Evolutionary conservation across 1,140 invertebrate species (phyloP).

Genomic region (Meloidogyne chitwoodi): DNA sequence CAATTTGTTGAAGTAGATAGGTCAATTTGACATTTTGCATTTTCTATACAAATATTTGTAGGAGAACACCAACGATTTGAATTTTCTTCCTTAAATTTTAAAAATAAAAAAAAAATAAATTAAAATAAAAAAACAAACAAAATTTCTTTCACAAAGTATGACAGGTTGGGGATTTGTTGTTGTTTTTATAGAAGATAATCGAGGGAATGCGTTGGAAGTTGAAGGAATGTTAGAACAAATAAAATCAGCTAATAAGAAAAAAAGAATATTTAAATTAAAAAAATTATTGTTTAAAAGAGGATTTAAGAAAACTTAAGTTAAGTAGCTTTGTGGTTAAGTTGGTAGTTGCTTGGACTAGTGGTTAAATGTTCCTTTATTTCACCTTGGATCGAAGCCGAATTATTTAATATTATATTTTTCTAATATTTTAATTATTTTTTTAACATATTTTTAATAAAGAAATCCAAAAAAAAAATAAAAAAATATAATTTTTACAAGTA

Average conservation of each 20-base stretch:
- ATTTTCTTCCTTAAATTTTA: constrained; percentile 2
- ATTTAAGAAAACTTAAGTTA: too few relatives aligned
- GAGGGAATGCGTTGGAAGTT: not conserved
- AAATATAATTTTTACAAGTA: not conserved
- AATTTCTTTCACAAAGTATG: constrained; percentile 15
- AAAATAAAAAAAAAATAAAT: not conserved
- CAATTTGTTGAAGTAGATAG: constrained; percentile 12
- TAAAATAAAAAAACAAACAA: not conserved
- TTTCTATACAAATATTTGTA: not conserved
- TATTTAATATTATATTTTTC: too few relatives aligned
- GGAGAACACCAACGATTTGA: not conserved
- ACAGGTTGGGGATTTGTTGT: not conserved
- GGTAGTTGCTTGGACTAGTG: too few relatives aligned
- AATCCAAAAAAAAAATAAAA: not conserved
- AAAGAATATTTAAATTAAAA: not conserved
- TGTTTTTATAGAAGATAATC: not conserved
- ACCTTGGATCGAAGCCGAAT: too few relatives aligned
- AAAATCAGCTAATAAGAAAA: not conserved
- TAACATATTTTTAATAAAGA: too few relatives aligned
- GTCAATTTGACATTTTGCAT: constrained; percentile 6
- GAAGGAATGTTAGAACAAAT: constrained; percentile 5
- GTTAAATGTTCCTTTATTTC: too few relatives aligned
- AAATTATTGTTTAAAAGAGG: too few relatives aligned
- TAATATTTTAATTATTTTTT: too few relatives aligned
- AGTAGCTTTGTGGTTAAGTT: too few relatives aligned